These are phyloP conservation scores for Ectemnius cavifrons DNA, from an alignment of 2,888 invertebrate genomes.

Conservation along the genomic window DNA sequence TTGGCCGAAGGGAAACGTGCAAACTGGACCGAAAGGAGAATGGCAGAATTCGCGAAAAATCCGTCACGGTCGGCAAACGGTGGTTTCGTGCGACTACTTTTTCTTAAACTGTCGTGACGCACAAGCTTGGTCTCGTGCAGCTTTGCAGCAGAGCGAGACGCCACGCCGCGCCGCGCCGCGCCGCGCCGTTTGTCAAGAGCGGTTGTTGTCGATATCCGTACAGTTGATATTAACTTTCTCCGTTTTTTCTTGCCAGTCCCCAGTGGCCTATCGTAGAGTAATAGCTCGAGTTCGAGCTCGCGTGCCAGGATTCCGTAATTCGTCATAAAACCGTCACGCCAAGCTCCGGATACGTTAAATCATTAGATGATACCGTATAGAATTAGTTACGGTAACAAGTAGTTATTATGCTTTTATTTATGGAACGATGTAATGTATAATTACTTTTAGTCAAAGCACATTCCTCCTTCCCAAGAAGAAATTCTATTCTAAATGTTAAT, in stretches of 20 bases:
- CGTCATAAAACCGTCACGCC: conserved; percentile 16
- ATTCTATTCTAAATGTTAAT: too few species aligned
- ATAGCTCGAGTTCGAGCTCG: conserved; percentile 16
- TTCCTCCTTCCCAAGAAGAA: too few species aligned
- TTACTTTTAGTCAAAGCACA: too few species aligned
- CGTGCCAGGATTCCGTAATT: conserved; percentile 11
- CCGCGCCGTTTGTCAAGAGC: conserved; percentile 16
- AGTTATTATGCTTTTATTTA: too few species aligned
- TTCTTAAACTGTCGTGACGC: background rate
- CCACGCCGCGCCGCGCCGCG: too few species aligned
- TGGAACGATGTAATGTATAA: too few species aligned
- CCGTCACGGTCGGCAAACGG: conserved; percentile 12
- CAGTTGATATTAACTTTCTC: conserved; percentile 48
- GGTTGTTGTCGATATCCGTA: conserved; percentile 26
- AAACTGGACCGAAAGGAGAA: conserved; percentile 1
- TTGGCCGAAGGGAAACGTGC: too few species aligned
- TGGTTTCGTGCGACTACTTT: conserved; percentile 11
- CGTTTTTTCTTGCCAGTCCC: conserved; percentile 21
- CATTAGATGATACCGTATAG: too few species aligned
- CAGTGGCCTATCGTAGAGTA: too few species aligned
- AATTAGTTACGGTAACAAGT: too few species aligned
- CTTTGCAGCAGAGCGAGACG: conserved; percentile 29
- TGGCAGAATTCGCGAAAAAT: background rate
- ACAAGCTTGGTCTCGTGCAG: background rate
- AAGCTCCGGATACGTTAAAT: conserved; percentile 13